Percentiles rank a stretch among this genome's conserved stretches.
These are phyloP conservation scores for Urocolius indicus DNA, from an alignment of 2,113 vertebrate species.

Conservation along the genomic window DNA sequence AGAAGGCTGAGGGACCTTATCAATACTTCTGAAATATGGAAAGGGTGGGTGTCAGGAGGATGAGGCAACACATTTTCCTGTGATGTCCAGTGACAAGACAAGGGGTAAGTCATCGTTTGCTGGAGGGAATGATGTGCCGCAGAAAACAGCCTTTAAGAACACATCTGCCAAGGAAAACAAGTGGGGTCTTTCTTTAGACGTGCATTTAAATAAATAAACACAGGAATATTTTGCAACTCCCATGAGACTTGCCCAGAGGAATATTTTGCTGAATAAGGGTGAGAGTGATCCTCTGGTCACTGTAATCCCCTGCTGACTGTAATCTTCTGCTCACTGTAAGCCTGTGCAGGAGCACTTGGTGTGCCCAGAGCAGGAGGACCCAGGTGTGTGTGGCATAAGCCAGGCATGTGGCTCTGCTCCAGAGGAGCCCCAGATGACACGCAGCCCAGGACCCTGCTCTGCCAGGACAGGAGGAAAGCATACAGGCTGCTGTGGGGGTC, in stretches of 20 bases:
- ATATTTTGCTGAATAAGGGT: slow-evolving; percentile 34
- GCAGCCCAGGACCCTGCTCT: not conserved
- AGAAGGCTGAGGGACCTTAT: too few relatives aligned
- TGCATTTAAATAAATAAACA: slow-evolving; percentile 54
- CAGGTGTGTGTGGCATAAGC: rapidly evolving
- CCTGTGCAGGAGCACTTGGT: not conserved
- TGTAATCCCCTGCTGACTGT: not conserved
- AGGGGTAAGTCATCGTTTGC: not conserved
- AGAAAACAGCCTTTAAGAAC: not conserved
- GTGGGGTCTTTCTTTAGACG: slow-evolving; percentile 51
- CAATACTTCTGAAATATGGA: too few relatives aligned
- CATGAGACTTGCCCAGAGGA: not conserved
- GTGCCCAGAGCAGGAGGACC: not conserved
- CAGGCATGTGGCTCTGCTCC: not conserved
- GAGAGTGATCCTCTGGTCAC: not conserved
- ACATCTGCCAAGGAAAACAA: slow-evolving; percentile 45
- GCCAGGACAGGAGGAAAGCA: not conserved
- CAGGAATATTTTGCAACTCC: slow-evolving; percentile 24
- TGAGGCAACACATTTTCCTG: too few relatives aligned
- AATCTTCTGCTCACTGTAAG: not conserved
- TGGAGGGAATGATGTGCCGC: not conserved
- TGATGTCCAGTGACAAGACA: too few relatives aligned
- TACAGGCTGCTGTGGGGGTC: rapidly evolving
- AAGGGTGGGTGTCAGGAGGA: too few relatives aligned
- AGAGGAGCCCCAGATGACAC: not conserved